phyloP scores from a whole-genome alignment of 1,140 invertebrate genomes.

The Calosoma granatense region DNA sequence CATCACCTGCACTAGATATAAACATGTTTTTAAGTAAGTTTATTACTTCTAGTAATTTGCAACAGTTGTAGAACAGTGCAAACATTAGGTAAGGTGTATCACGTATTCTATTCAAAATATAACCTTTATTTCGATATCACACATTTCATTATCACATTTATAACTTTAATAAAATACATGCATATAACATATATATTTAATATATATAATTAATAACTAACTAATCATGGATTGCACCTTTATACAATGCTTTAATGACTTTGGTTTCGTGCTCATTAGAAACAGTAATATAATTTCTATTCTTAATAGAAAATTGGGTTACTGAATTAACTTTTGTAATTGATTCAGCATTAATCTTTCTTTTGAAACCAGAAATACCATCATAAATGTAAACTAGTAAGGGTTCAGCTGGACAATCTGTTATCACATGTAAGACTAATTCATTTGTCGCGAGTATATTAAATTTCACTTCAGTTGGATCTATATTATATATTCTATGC shows the following conservation, averaged over 20 bases:
- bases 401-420: constrained; percentile 21
- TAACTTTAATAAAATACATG: not conserved
- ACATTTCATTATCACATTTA: not conserved
- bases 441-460: constrained; percentile 23
- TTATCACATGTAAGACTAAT: constrained; percentile 25
- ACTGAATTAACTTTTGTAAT: constrained; percentile 16
- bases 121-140: not conserved
- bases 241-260: constrained; percentile 24
- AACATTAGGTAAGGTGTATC: not conserved
- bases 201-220: no score
- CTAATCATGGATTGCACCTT: constrained; percentile 15
- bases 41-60: not conserved
- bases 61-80: not conserved
- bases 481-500: constrained; percentile 20
- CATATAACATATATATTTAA: constrained; percentile 1
- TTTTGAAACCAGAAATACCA: constrained; percentile 22
- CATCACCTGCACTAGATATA: not conserved
- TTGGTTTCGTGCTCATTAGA: constrained; percentile 17
- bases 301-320: constrained; percentile 15
- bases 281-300: constrained; percentile 21
- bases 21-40: not conserved
- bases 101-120: not conserved
- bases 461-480: constrained; percentile 24
- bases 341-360: constrained; percentile 15
- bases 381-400: constrained; percentile 21